A percentile compares a stretch with the other conserved stretches of the same genome.
Conservation (phyloP, 2,113 vertebrate species). For the Sula dactylatra region DNA sequence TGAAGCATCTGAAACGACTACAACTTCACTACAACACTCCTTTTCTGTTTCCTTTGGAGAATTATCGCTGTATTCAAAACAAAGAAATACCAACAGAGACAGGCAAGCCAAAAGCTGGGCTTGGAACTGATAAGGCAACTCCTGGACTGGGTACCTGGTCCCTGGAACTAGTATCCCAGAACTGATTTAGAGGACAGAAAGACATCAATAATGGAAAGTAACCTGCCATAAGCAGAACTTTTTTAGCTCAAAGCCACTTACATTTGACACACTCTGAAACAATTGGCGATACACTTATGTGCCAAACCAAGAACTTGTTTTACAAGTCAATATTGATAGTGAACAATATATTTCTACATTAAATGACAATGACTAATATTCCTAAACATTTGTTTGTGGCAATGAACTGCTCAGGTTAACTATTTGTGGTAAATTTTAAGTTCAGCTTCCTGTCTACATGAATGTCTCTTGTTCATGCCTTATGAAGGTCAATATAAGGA, state of each 20-base stretch:
- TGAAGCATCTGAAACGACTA: not conserved
- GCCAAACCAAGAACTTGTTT: not conserved
- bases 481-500: not conserved
- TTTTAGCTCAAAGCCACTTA: not conserved
- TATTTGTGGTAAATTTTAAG: not conserved
- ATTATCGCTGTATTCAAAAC: not conserved
- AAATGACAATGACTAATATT: not conserved
- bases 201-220: not conserved
- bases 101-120: not conserved
- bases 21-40: not conserved
- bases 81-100: not conserved
- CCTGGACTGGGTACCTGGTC: not conserved
- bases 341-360: not conserved
- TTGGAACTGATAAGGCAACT: not conserved
- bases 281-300: fast-evolving
- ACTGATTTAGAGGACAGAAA: not conserved
- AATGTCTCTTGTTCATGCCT: not conserved
- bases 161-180: not conserved
- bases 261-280: not conserved
- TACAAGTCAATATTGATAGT: not conserved
- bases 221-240: not conserved
- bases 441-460: not conserved
- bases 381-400: not conserved
- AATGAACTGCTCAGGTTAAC: not conserved
- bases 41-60: not conserved